Base-by-base conservation (phyloP, 1,140 invertebrate genomes). In the Rhyzopertha dominica region DNA sequence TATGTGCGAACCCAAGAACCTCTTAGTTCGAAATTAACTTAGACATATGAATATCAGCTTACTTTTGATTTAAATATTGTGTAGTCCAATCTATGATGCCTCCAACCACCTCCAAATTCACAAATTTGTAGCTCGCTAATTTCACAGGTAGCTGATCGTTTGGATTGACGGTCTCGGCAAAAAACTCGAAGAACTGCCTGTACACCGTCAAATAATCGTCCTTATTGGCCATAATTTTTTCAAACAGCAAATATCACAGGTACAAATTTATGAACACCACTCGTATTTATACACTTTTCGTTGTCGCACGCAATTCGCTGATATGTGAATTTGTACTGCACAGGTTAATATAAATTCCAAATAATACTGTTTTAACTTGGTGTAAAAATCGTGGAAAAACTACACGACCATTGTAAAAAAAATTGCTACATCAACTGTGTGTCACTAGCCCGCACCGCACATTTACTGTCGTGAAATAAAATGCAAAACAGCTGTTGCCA, bases 31-130 rank as follows among this genome's bases (percentile, higher is more conserved):
- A n/a, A n/a, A n/a, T n/a, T n/a, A n/a, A n/a, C n/a, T n/a, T n/a
- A n/a, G n/a, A n/a, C n/a, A n/a, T n/a, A n/a, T n/a, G n/a, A n/a
- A n/a, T n/a, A n/a, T n/a, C n/a, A n/a, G n/a, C 80, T 84, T 69
- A 85, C 85, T 80, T 84, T 67, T 81, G 76, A 56, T 79, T 77
- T 36, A 90, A 73, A 70, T 87, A 88, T 62, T 86, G 82, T 31
- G 81, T 75, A 28, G 76, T 78, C 77, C 85, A 86, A 63, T 85
- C 81, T 41, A 87, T 74, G 38, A 86, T 78, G 69, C 86, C 85
- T 23, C 84, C 85, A 53, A 78, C 72, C 30, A 89, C 66, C 68
- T 89, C 86, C 9, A 69, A 62, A 53, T 81, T 76, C 13, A 74
- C 74, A 25, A 88, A 75, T 39, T 80, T 78, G 61, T 82, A 80